phyloP scores from a whole-genome alignment of 2,888 invertebrate genomes.

The Schizaphis graminum region DNA sequence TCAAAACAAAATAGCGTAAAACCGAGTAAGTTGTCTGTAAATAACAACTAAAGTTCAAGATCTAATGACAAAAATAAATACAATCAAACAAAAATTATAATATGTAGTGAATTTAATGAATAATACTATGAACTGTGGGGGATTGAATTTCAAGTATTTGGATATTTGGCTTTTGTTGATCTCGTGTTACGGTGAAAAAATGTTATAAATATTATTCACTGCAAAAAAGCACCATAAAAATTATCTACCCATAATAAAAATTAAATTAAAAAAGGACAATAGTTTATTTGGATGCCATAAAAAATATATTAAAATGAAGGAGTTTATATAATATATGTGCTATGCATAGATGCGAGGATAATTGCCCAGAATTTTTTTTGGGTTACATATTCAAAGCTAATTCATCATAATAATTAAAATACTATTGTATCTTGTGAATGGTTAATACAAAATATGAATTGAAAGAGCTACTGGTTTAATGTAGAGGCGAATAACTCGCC shows the following conservation, averaged over 20 bases:
- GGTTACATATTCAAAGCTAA: not conserved
- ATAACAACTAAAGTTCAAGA: not conserved
- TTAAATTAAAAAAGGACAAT: not conserved
- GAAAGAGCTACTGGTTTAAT: not conserved
- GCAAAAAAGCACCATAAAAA: not conserved
- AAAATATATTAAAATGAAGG: not conserved
- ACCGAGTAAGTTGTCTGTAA: not conserved
- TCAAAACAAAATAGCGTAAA: not conserved
- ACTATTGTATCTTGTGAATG: not conserved
- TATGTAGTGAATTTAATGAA: not conserved
- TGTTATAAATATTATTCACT: not conserved
- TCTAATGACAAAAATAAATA: not conserved
- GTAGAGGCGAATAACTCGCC: not conserved
- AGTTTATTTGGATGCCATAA: not conserved
- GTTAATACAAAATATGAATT: not conserved
- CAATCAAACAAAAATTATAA: not conserved
- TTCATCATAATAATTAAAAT: not conserved
- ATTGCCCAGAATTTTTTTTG: not conserved
- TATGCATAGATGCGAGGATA: not conserved
- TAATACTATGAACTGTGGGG: not conserved
- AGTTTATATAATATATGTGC: not conserved
- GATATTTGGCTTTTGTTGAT: not conserved
- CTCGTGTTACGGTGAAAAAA: not conserved
- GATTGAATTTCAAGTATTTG: slow-evolving; percentile 6
- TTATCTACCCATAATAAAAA: not conserved